phyloP scores from a whole-genome alignment of 2,113 vertebrate species.

The Probosciger aterrimus region DNA sequence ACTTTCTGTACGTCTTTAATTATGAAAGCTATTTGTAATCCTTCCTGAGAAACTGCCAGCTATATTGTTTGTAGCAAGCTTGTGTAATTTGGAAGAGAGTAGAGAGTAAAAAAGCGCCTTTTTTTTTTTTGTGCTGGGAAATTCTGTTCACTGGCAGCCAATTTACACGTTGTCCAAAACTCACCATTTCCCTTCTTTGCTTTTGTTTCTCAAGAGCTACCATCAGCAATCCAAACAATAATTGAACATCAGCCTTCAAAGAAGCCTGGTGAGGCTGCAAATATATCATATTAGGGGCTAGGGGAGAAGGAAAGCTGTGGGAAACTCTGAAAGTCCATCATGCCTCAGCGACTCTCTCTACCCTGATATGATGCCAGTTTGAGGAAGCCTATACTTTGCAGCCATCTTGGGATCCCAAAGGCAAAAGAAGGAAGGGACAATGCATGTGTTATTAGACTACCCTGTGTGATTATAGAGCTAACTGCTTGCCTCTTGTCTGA shows the following conservation, averaged over 20 bases:
- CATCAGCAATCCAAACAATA: background rate
- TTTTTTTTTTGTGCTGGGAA: background rate
- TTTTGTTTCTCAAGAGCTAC: background rate
- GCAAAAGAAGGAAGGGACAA: background rate
- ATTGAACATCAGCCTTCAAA: background rate
- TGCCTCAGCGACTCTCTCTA: background rate
- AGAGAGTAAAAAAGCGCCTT: background rate
- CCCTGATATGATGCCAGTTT: background rate
- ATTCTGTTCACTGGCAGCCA: background rate
- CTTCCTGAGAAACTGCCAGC: background rate
- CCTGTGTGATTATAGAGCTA: background rate
- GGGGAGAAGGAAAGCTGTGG: background rate
- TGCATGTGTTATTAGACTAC: accelerated
- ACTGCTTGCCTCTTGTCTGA: background rate
- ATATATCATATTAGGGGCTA: background rate
- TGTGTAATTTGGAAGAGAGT: background rate
- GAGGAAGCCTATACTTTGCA: background rate
- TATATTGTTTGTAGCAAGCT: background rate
- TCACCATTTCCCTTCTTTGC: background rate
- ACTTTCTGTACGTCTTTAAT: background rate
- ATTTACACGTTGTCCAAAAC: background rate
- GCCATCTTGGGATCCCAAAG: background rate
- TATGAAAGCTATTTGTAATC: background rate
- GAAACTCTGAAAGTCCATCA: accelerated
- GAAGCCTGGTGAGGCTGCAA: background rate